Percentiles rank a stretch among this genome's conserved stretches.
Evolutionary conservation across 2,113 vertebrate genomes (phyloP).

Genomic region (Cyanoderma ruficeps): DNA sequence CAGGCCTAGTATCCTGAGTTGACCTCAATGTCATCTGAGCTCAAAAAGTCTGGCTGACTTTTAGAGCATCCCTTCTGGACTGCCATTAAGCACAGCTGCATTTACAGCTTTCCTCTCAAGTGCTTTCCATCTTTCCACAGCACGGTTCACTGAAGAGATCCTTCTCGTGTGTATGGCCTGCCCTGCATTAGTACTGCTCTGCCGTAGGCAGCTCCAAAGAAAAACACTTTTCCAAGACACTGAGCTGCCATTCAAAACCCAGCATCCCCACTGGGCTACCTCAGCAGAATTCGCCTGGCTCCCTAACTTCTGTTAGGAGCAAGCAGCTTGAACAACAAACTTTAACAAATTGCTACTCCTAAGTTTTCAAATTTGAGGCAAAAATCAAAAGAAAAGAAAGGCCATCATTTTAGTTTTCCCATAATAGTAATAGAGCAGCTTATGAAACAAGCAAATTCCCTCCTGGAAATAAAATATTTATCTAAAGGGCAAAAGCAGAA

Average conservation of each 20-base stretch:
- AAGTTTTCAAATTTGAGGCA: background rate
- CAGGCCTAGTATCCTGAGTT: background rate
- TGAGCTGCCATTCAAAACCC: background rate
- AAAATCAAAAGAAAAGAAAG: background rate
- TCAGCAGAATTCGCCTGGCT: background rate
- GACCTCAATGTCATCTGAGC: background rate
- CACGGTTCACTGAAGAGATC: background rate
- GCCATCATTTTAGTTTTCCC: background rate
- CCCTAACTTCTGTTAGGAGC: background rate
- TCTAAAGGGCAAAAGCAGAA: background rate
- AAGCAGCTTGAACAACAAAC: accelerated
- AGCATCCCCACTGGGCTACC: background rate
- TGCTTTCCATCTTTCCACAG: background rate
- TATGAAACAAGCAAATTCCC: background rate
- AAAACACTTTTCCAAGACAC: background rate
- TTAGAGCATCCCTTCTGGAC: background rate
- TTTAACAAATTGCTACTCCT: background rate
- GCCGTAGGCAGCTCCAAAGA: background rate
- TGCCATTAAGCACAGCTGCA: background rate
- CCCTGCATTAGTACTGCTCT: background rate
- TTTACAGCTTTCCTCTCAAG: background rate
- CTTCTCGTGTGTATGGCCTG: background rate
- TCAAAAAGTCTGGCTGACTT: background rate
- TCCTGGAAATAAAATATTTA: background rate
- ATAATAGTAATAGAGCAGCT: background rate